phyloP scores from a whole-genome alignment of 2,113 vertebrate genomes.

The Dolichotis patagonum region DNA sequence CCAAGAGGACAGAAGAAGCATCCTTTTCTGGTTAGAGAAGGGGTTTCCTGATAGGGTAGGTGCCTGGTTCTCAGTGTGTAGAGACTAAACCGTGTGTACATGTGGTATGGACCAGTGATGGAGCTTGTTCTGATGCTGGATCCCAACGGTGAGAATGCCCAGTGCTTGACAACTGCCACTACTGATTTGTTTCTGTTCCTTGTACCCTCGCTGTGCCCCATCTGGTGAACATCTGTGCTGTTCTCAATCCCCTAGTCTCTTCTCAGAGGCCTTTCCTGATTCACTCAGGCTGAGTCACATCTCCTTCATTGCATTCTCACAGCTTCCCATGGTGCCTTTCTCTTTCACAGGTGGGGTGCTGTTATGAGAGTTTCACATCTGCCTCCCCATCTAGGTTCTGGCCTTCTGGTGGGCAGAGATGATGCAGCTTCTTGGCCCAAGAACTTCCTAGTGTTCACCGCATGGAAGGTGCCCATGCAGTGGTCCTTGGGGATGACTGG shows the following conservation, averaged over 20 bases:
- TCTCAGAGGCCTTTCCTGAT: neutral
- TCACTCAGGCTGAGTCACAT: neutral
- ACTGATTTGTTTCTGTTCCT: neutral
- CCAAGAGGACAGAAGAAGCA: neutral
- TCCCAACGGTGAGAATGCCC: neutral
- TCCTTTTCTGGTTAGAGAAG: neutral
- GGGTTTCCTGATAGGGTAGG: neutral
- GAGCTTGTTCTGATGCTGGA: neutral
- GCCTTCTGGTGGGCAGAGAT: neutral
- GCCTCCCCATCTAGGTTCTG: neutral
- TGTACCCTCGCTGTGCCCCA: neutral
- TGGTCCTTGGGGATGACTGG: neutral
- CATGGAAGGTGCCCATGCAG: neutral
- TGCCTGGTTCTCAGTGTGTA: neutral
- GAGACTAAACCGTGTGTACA: neutral
- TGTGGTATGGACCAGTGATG: neutral
- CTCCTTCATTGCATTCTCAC: neutral
- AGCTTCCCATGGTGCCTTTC: accelerated
- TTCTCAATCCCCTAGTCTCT: neutral
- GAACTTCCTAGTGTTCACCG: neutral
- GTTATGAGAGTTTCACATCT: neutral
- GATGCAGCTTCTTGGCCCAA: neutral
- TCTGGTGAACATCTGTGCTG: neutral
- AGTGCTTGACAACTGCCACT: accelerated
- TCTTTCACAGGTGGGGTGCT: neutral